Percentiles rank a stretch among this genome's conserved stretches.
Conservation (phyloP, 2,888 invertebrate species). For the Lacanobia wlatinum region DNA sequence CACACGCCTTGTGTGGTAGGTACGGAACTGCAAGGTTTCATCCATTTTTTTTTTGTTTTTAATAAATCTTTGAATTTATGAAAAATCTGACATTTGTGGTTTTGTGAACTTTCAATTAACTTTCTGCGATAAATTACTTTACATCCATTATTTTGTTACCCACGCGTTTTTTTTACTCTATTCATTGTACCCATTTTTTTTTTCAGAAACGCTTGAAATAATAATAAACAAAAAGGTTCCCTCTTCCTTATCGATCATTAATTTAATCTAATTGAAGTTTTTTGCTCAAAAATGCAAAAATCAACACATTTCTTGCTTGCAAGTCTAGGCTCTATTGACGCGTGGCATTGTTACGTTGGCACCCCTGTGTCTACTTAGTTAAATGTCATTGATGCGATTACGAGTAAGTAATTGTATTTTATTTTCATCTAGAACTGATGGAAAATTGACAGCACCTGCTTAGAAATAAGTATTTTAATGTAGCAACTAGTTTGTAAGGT, state of each 20-base stretch:
- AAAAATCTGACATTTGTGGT: neutral
- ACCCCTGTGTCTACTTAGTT: slow-evolving; percentile 19
- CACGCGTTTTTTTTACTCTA: too few relatives aligned
- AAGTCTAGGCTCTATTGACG: slow-evolving; percentile 39
- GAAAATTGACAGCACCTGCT: slow-evolving; percentile 36
- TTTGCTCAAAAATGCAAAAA: slow-evolving; percentile 8
- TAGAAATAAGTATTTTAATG: slow-evolving; percentile 19
- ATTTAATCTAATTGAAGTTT: slow-evolving; percentile 29
- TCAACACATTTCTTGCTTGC: slow-evolving; percentile 13
- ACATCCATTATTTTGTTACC: neutral
- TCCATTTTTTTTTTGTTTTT: neutral
- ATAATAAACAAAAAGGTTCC: neutral
- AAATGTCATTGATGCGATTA: slow-evolving; percentile 53
- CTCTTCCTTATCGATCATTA: slow-evolving; percentile 13
- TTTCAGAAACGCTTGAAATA: neutral
- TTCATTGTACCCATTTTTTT: too few relatives aligned
- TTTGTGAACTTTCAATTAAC: neutral
- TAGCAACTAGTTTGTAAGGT: slow-evolving; percentile 29
- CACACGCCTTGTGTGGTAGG: slow-evolving; percentile 7
- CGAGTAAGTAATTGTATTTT: slow-evolving; percentile 18
- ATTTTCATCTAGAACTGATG: slow-evolving; percentile 28
- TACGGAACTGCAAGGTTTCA: neutral
- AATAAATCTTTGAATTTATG: neutral
- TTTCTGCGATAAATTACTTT: neutral
- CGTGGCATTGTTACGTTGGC: slow-evolving; percentile 35